phyloP scores from a whole-genome alignment of 2,113 vertebrate genomes.

The Athene cunicularia region DNA sequence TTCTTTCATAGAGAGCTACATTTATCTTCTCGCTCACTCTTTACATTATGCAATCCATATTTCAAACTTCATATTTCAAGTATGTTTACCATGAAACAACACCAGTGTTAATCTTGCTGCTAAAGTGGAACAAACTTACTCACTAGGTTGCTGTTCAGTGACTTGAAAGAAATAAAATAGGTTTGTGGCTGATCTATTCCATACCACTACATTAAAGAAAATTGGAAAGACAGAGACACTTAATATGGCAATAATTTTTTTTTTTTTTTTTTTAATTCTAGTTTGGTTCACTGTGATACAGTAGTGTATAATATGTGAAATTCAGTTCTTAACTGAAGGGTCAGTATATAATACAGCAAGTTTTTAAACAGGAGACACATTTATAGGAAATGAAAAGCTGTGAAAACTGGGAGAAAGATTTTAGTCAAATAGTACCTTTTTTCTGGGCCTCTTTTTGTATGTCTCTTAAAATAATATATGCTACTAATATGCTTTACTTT shows the following conservation, averaged over 20 bases:
- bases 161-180: background rate
- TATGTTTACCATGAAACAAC: background rate
- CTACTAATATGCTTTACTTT: background rate
- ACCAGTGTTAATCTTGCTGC: background rate
- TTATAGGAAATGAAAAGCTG: background rate
- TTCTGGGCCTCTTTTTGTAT: background rate
- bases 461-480: background rate
- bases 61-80: background rate
- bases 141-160: background rate
- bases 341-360: background rate
- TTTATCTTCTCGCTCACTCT: background rate
- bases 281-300: fast-evolving
- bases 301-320: background rate
- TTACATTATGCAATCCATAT: background rate
- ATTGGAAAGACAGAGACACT: background rate
- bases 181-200: background rate
- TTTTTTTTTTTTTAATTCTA: background rate
- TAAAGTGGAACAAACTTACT: background rate
- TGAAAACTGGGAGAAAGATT: background rate
- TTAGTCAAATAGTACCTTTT: background rate
- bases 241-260: background rate
- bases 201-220: background rate
- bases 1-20: background rate
- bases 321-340: background rate
- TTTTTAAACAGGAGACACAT: background rate